Conservation (phyloP, 2,797 vertebrate genomes). For the Buceros bicornis region DNA sequence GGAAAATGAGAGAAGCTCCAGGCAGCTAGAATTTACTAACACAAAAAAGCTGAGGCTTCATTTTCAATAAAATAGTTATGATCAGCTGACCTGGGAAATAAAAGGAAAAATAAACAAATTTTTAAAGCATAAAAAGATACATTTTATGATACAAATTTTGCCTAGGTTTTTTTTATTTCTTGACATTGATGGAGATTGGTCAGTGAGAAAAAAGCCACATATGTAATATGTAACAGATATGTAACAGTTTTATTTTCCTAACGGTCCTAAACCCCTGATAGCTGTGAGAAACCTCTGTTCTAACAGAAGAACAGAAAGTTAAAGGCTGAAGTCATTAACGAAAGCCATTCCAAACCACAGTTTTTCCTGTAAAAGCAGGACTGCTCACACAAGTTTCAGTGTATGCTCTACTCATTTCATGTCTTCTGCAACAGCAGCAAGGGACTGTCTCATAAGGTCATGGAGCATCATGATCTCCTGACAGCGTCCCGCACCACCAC, state of each 20-base stretch:
- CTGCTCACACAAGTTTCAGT: neutral
- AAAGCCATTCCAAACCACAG: slow-evolving; percentile 25
- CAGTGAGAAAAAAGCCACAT: neutral
- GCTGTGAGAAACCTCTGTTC: neutral
- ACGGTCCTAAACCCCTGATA: neutral
- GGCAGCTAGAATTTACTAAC: neutral
- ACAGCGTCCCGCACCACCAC: neutral
- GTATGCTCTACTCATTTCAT: neutral
- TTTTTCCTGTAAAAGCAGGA: neutral
- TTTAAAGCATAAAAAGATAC: neutral
- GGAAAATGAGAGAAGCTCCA: neutral
- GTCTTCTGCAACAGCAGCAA: neutral
- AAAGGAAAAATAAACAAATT: neutral
- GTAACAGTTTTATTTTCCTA: slow-evolving; percentile 3
- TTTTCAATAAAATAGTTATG: neutral
- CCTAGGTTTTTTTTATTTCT: neutral
- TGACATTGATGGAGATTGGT: rapidly evolving
- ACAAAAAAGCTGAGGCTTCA: neutral
- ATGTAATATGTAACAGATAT: neutral
- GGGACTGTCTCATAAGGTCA: neutral
- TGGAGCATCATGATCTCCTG: neutral
- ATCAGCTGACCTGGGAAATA: neutral
- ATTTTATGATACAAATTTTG: neutral
- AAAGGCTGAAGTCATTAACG: slow-evolving; percentile 9
- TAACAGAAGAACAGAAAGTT: slow-evolving; percentile 4